A percentile compares a stretch with the other conserved stretches of the same genome.
Conservation (phyloP, 2,888 invertebrate species). For the Apamea epomidion region DNA sequence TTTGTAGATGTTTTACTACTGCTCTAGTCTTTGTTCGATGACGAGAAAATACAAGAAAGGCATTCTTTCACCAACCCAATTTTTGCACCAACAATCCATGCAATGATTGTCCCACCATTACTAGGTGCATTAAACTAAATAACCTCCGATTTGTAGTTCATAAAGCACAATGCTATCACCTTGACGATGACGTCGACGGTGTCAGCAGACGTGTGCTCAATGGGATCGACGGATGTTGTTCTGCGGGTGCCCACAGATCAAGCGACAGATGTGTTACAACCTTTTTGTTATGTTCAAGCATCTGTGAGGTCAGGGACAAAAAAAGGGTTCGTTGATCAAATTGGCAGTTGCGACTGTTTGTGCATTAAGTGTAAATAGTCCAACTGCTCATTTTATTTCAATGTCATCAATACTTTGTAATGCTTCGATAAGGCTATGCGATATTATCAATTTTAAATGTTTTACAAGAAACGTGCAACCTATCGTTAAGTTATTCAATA, state of each 20-base stretch:
- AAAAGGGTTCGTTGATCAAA: slow-evolving; percentile 43
- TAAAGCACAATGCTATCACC: slow-evolving; percentile 72
- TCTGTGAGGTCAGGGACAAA: slow-evolving; percentile 44
- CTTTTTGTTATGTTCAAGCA: slow-evolving; percentile 47
- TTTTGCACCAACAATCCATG: slow-evolving; percentile 7
- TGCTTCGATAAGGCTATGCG: not conserved
- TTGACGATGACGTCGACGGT: slow-evolving; percentile 69
- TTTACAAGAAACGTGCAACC: not conserved
- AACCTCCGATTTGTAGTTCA: slow-evolving; percentile 67
- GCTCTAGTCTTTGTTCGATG: not conserved
- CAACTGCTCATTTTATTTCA: slow-evolving; percentile 10
- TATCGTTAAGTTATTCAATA: slow-evolving; percentile 33
- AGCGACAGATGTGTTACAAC: slow-evolving; percentile 58
- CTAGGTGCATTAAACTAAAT: slow-evolving; percentile 61
- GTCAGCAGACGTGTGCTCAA: slow-evolving; percentile 77
- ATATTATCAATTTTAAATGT: slow-evolving; percentile 15
- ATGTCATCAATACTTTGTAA: not conserved
- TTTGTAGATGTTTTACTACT: not conserved
- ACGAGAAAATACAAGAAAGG: slow-evolving; percentile 3
- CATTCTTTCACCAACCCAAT: slow-evolving; percentile 15
- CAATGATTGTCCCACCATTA: slow-evolving; percentile 33
- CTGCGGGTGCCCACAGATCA: slow-evolving; percentile 78
- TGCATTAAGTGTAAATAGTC: not conserved
- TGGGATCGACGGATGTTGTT: slow-evolving; percentile 83
- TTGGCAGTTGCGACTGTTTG: slow-evolving; percentile 33